Evolutionary conservation across 2,797 vertebrate species (phyloP), one percentile per base, ranked within the genome.

Genomic region (Micromesistius poutassou): DNA sequence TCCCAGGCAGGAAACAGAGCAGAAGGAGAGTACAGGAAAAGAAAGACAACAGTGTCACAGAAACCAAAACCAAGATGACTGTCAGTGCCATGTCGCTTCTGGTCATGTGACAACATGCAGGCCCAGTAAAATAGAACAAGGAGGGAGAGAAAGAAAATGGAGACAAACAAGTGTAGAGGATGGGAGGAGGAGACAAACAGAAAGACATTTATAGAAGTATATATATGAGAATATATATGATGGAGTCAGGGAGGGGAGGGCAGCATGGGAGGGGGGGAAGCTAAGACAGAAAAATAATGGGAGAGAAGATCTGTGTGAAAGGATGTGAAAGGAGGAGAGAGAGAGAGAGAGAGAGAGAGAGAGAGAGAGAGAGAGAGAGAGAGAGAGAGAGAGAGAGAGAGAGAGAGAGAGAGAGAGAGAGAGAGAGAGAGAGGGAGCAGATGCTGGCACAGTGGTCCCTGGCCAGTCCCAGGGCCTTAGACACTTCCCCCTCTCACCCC

Each of bases 371-470:
- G 35, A 36, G 35, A 12, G 71, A 71, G 22, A 33, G 66, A 74
- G 22, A 31, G 46, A 71, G 55, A 71, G 81, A 70, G 46, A 80
- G 22, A 68, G 9, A 80, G 70, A 5, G 30, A 36, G 35, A 5
- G 35, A 36, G 35, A 33, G 5, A 33, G 33, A 33, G 33, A 2
- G 2, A 33, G 33, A 33, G 33, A 33, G 33, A 33, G 33, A 33
- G 33, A 33, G 5, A 33, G 33, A 33, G 33, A 2, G 35, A 7
- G 76, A 73, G 31, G 76, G 86, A 93, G 87, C 90, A 92, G 90
- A 92, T 91, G 91, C 86, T 66, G 71, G 84, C 91, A 86, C 90
- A 91, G 92, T 90, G 82, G 89, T 91, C 86, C 84, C 87, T 89
- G 89, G 88, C 87, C 79, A 14, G 84, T 87, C 81, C 79, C 79